phyloP scores from a whole-genome alignment of 2,797 vertebrate genomes.

The Gobionotothen gibberifrons region DNA sequence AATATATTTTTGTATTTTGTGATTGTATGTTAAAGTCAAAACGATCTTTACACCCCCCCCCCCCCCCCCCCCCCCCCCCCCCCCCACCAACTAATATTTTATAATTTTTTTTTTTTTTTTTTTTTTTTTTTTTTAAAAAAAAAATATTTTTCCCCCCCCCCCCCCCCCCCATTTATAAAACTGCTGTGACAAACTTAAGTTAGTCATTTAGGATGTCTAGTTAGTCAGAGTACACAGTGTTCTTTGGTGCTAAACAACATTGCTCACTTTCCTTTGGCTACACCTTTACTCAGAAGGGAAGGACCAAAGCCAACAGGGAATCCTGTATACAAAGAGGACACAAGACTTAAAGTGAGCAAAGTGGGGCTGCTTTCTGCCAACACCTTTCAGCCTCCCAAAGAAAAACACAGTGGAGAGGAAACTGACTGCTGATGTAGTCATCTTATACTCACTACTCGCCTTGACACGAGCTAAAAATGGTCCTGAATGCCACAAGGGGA shows the following conservation, averaged over 20 bases:
- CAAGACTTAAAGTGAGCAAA: constrained; percentile 29
- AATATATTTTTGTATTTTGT: background rate
- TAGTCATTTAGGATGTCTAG: constrained; percentile 39
- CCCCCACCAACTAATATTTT: too few relatives aligned
- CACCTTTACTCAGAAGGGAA: constrained; percentile 41
- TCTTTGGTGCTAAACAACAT: constrained; percentile 22
- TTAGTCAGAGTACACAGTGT: constrained; percentile 48
- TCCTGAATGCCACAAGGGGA: constrained; percentile 72
- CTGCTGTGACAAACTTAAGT: constrained; percentile 20
- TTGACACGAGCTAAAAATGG: constrained; percentile 77
- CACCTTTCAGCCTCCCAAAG: constrained; percentile 65
- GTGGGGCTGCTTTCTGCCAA: constrained; percentile 39
- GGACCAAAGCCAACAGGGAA: constrained; percentile 31
- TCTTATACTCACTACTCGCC: constrained; percentile 71
- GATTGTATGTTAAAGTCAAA: background rate
- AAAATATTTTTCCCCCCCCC: too few relatives aligned
- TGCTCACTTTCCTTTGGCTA: constrained; percentile 63
- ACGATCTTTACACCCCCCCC: background rate
- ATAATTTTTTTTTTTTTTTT: too few relatives aligned
- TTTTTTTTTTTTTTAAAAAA: too few relatives aligned
- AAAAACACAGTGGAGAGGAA: constrained; percentile 76
- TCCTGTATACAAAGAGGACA: constrained; percentile 34
- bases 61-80: too few relatives aligned
- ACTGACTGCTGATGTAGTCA: constrained; percentile 78
- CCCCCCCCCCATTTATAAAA: background rate